Conservation (phyloP, 2,888 invertebrate species). For the Scaptomyza tumidula region DNA sequence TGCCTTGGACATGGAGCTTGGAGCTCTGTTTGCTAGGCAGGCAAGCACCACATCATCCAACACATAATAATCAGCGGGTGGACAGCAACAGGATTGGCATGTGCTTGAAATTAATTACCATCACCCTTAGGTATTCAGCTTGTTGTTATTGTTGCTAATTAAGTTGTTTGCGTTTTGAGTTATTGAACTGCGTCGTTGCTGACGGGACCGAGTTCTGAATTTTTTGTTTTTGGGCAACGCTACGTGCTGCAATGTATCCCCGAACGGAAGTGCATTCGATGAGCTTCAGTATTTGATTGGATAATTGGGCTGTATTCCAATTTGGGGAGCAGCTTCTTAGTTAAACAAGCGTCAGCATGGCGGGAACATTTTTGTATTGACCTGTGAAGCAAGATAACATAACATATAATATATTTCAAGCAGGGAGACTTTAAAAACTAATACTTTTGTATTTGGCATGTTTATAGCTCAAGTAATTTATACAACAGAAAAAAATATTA, state of each 20-base stretch:
- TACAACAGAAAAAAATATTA: too few species aligned
- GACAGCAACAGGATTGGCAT: constrained; percentile 77
- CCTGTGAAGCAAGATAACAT: too few species aligned
- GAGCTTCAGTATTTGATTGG: not conserved
- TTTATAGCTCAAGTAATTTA: too few species aligned
- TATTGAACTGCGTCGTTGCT: constrained; percentile 65
- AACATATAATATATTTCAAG: too few species aligned
- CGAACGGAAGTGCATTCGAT: constrained; percentile 48
- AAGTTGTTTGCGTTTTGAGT: constrained; percentile 77
- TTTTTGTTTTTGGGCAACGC: constrained; percentile 31
- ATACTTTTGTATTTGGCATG: too few species aligned
- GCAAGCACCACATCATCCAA: constrained; percentile 50
- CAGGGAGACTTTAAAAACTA: too few species aligned
- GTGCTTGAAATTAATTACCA: constrained; percentile 78
- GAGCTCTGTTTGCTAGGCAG: constrained; percentile 17
- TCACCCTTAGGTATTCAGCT: constrained; percentile 32
- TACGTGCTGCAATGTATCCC: constrained; percentile 53
- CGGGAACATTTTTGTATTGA: too few species aligned
- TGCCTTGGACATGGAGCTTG: constrained; percentile 9
- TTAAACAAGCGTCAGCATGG: not conserved
- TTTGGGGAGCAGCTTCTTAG: not conserved
- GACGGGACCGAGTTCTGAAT: constrained; percentile 28
- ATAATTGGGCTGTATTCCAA: not conserved
- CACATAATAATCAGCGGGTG: constrained; percentile 81
- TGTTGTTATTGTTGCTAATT: constrained; percentile 62